A percentile compares a stretch with the other conserved stretches of the same genome.
phyloP scores from a whole-genome alignment of 2,797 vertebrate genomes.

The Premnoplex brunnescens region DNA sequence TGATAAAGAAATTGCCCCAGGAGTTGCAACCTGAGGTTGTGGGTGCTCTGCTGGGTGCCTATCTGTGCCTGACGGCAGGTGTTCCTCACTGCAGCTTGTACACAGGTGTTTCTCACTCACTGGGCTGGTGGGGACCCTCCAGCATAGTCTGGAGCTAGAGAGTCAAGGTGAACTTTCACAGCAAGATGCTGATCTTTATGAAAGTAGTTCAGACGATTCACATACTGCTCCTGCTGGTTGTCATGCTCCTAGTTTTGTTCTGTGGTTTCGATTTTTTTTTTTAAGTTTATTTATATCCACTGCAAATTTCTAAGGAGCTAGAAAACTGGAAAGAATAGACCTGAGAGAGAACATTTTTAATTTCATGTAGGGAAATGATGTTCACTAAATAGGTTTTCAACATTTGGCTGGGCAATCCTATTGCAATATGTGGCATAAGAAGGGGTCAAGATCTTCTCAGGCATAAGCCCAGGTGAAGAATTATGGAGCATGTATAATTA shows the following conservation, averaged over 20 bases:
- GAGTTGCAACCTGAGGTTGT: fast-evolving
- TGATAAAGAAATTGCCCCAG: neutral
- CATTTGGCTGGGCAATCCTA: constrained; percentile 36
- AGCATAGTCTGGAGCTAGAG: neutral
- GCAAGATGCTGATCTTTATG: neutral
- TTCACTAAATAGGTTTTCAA: neutral
- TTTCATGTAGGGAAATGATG: neutral
- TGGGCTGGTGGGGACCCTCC: neutral
- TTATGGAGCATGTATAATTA: constrained; percentile 14
- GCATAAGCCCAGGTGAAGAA: constrained; percentile 48
- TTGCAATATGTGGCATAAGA: constrained; percentile 7
- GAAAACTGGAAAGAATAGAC: neutral
- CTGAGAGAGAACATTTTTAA: neutral
- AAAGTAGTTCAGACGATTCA: neutral
- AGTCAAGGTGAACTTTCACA: fast-evolving
- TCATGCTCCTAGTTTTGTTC: neutral
- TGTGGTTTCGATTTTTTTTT: neutral
- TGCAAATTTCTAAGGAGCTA: neutral
- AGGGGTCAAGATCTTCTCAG: constrained; percentile 22
- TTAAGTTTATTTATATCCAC: neutral
- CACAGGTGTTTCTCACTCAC: neutral
- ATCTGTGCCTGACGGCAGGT: neutral
- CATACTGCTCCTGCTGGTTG: neutral
- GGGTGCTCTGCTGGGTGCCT: neutral
- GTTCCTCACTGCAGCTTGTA: neutral